Conservation (phyloP, 1,140 invertebrate genomes). For the Cyclargus thomasi region DNA sequence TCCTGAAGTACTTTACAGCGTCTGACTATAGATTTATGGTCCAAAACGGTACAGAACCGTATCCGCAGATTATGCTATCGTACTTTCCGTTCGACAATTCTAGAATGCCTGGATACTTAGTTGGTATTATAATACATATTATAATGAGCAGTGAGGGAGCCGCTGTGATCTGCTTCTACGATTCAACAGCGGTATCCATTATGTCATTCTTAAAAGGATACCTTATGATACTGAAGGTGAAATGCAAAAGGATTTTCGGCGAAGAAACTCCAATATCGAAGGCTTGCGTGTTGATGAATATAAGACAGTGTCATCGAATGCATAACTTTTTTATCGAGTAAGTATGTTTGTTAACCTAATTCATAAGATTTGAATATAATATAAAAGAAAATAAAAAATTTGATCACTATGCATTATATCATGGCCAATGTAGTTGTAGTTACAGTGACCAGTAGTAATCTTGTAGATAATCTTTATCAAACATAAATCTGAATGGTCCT, state of each 20-base stretch:
- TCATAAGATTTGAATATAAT: too few relatives aligned
- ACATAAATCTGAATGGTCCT: too few relatives aligned
- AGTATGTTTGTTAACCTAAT: too few relatives aligned
- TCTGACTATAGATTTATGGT: slow-evolving; percentile 36
- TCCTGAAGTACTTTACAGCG: slow-evolving; percentile 36
- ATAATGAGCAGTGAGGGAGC: slow-evolving; percentile 36
- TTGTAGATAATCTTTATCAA: too few relatives aligned
- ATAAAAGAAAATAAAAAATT: too few relatives aligned
- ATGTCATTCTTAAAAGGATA: slow-evolving; percentile 40
- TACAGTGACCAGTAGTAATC: too few relatives aligned
- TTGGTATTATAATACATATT: slow-evolving; percentile 34
- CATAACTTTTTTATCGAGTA: slow-evolving; percentile 46
- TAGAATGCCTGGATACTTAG: slow-evolving; percentile 42
- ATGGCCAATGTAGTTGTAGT: too few relatives aligned
- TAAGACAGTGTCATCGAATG: slow-evolving; percentile 50
- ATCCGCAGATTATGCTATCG: slow-evolving; percentile 47
- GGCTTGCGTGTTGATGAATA: slow-evolving; percentile 31
- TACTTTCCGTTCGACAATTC: slow-evolving; percentile 55
- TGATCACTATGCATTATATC: too few relatives aligned
- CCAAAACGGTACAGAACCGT: slow-evolving; percentile 32
- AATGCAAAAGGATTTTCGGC: slow-evolving; percentile 42
- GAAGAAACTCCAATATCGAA: slow-evolving; percentile 17
- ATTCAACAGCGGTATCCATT: slow-evolving; percentile 41
- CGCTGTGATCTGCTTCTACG: slow-evolving; percentile 40
- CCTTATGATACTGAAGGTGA: slow-evolving; percentile 36